Base-by-base conservation (phyloP, 2,797 vertebrate species). In the Otolemur crassicaudatus region DNA sequence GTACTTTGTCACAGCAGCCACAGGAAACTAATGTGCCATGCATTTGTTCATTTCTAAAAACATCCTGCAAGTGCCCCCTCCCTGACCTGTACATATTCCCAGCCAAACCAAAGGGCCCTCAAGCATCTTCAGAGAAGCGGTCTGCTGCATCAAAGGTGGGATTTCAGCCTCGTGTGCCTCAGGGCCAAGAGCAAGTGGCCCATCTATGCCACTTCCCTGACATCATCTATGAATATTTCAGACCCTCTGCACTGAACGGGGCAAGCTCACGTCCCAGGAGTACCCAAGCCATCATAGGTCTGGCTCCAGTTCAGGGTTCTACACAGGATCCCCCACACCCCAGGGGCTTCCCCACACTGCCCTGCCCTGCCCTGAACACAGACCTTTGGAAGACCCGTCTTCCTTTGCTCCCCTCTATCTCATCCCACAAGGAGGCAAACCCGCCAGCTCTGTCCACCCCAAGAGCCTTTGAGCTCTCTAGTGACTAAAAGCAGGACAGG, bases 401-500 rank as follows among this genome's bases (percentile, higher is more conserved):
- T 76, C 82, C 16, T 91, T 86, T 87, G 34, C 60, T 69, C 79
- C 25, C 9, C 12, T 81, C 22, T 9, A 75, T 25, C 46, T 82
- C 31, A 16, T 70, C 43, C 17, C 2, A 11, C 9, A 20, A 80
- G 27, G 23, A 94, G 19, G 29, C n/a, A 46, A 73, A 43, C 23
- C 65, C 23, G 19, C 20, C 27, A 87, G 34, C 56, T 89, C 58
- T 61, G 49, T 65, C 79, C 63, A 92, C 23, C 53, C 53, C 31
- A 43, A 70, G 43, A 23, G 58, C 60, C 76, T 76, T 70, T 87
- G 69, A 92, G 60, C 31, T 88, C 60, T 61, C 53, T 34, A 80
- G 46, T 27, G 9, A 88, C 20, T 34, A 60, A 90, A 69, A 58
- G 63, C 43, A 96, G 76, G 81, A 86, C 86, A 93, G 61, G 37